Base-by-base conservation (phyloP, 2,888 invertebrate species). In the Tetragonisca angustula region DNA sequence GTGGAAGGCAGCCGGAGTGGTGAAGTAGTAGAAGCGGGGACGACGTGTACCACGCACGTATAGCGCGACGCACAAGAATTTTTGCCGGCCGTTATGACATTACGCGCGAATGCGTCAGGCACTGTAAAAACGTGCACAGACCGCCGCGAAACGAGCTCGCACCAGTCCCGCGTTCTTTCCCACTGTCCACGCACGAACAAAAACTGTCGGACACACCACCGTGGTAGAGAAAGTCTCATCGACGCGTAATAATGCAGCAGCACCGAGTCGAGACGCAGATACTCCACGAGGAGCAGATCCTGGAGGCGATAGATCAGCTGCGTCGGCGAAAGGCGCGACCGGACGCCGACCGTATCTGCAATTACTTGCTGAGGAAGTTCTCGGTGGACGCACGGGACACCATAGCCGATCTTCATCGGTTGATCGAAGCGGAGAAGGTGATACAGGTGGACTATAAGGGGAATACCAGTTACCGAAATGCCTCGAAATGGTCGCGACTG, bases 361-460 rank as follows among this genome's bases (percentile, higher is more conserved):
- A 97, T 95, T 97, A 97, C 95, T 96, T 98, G 94, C 95, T 97
- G 91, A 96, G 97, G 91, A 96, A 96, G 93, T 97, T 97, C 93
- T 96, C 97, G 91, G 96, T 97, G 81, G 95, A 96, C 92, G 96
- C 96, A 69, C 95, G 95, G 87, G 97, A 97, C 88, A 96, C 97
- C 27, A 96, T 96, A 92, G 95, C 96, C 83, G 97, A 97, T 94
- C 95, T 98, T 59, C 97, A 97, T 93, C 96, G 96, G 93, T 96
- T 98, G 91, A 96, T 97, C 21, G 97, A 97, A 90, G 96, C 96
- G 83, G 97, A 97, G 93, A 96, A 96, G 90, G 97, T 98, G 77
- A 96, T 97, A 87, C 97, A 97, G 95, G 98, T 98, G 52, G 97
- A 97, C 93, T 98, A 98, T 94, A 98, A 98, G 95, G 98, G 98